phyloP scores from a whole-genome alignment of 37 sponge, comb jelly and placozoan species.

The Amphimedon queenslandica region DNA sequence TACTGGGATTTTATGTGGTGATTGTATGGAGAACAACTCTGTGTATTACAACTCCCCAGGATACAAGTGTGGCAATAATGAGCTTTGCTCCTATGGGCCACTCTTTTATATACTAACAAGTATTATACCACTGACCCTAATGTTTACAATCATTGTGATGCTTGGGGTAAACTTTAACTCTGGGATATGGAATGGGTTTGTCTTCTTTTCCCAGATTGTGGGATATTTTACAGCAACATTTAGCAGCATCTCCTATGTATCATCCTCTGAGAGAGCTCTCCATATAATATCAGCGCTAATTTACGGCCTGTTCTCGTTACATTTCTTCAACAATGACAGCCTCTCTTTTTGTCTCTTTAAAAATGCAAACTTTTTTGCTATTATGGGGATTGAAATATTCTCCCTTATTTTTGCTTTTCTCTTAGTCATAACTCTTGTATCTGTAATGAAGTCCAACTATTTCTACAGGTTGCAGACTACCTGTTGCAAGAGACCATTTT shows the following conservation, averaged over 20 bases:
- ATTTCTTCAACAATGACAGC: neutral
- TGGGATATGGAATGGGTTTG: neutral
- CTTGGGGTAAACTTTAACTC: neutral
- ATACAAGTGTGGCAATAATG: neutral
- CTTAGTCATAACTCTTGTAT: neutral
- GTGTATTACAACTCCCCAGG: neutral
- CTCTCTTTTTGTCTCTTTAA: neutral
- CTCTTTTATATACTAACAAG: neutral
- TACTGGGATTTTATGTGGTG: neutral
- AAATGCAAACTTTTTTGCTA: neutral
- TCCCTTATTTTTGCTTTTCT: neutral
- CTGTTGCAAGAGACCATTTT: neutral
- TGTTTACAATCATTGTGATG: neutral
- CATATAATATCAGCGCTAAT: neutral
- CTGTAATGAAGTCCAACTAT: neutral
- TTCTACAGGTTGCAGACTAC: neutral
- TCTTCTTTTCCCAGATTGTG: neutral
- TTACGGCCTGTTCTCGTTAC: neutral
- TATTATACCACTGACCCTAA: neutral
- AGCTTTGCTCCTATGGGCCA: neutral
- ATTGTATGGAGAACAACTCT: neutral
- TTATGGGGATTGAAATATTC: neutral
- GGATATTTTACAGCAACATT: neutral
- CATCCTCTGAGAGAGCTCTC: neutral
- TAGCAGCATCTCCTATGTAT: neutral